Evolutionary conservation across 2,888 invertebrate species (phyloP).

Genomic region (Cephus pygmeus): DNA sequence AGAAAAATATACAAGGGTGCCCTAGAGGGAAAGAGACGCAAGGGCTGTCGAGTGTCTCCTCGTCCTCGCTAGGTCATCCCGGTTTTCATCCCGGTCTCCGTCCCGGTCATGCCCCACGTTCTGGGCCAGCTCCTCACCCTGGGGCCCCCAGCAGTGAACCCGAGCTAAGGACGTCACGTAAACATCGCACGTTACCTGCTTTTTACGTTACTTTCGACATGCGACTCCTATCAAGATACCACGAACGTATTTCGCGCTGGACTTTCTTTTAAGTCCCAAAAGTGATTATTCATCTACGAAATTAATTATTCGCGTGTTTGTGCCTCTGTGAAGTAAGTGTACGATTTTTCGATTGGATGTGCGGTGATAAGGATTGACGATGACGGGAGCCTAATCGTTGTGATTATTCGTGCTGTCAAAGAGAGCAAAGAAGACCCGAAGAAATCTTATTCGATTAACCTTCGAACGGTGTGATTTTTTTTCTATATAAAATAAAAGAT

Average conservation of each 20-base stretch:
- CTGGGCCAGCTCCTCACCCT: not conserved
- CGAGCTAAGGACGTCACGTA: not conserved
- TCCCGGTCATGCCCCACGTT: not conserved
- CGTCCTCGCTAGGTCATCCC: not conserved
- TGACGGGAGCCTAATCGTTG: not conserved
- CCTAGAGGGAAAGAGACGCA: not conserved
- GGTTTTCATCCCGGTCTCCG: not conserved
- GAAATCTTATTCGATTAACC: not conserved
- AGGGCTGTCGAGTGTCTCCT: not conserved
- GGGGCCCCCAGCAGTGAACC: not conserved
- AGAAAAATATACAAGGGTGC: not conserved
- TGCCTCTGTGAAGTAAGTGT: not conserved
- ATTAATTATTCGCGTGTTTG: not conserved
- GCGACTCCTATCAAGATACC: not conserved
- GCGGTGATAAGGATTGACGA: not conserved
- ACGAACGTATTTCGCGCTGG: not conserved
- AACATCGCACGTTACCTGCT: not conserved
- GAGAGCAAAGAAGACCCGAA: not conserved
- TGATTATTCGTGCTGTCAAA: not conserved
- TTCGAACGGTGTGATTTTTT: not conserved
- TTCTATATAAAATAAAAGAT: not conserved
- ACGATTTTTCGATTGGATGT: not conserved
- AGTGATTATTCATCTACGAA: not conserved
- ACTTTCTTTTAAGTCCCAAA: not conserved
- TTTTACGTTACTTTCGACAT: not conserved